phyloP scores from a whole-genome alignment of 2,113 vertebrate genomes.

The Chunga burmeisteri region DNA sequence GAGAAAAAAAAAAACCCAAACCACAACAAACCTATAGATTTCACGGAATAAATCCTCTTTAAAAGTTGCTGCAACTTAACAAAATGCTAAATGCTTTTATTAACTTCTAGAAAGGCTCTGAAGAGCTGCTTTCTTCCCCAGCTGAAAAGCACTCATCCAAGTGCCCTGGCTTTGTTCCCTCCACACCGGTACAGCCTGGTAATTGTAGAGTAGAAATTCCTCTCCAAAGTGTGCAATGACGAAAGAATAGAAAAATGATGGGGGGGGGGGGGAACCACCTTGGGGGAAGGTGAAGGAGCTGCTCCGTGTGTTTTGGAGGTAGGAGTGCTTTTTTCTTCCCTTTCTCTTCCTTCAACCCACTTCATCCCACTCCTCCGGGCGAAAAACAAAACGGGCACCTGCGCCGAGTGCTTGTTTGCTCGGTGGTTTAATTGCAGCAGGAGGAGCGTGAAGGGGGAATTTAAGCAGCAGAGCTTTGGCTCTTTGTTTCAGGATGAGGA shows the following conservation, averaged over 20 bases:
- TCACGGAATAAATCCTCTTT: slow-evolving; percentile 34
- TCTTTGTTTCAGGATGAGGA: neutral
- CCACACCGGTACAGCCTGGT: neutral
- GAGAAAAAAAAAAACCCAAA: neutral
- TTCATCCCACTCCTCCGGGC: neutral
- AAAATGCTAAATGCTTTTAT: neutral
- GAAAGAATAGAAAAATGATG: neutral
- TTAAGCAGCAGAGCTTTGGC: neutral
- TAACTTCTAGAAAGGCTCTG: neutral
- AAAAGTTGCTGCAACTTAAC: neutral
- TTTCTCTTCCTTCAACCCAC: neutral
- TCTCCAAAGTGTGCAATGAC: neutral
- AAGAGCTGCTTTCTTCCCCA: neutral
- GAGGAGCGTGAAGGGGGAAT: neutral
- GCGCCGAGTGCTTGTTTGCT: accelerated
- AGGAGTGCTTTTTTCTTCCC: neutral
- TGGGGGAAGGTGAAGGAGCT: neutral
- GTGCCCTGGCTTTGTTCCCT: neutral
- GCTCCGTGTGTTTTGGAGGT: neutral
- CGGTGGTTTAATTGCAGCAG: neutral
- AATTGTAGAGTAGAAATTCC: slow-evolving; percentile 18
- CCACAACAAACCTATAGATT: neutral
- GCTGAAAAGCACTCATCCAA: neutral
- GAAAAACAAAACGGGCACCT: neutral
- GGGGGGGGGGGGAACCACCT: neutral